Conservation (phyloP, 2,797 vertebrate species). For the Enteromius argenteus region DNA sequence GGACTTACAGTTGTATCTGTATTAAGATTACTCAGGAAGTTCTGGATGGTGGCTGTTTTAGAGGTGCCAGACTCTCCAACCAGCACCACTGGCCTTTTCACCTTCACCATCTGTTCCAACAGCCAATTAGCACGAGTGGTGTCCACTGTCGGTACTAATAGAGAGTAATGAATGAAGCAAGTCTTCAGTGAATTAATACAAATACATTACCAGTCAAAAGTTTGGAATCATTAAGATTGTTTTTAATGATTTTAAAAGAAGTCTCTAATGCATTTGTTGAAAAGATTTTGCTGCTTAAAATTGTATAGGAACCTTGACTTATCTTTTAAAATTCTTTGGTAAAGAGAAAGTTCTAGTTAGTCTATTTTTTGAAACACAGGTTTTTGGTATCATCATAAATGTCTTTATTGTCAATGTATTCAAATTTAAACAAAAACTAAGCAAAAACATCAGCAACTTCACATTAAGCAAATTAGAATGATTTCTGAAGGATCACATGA, state of each 20-base stretch:
- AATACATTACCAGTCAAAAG: background rate
- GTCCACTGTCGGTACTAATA: conserved; percentile 92
- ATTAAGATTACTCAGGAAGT: conserved; percentile 86
- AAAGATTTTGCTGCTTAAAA: too few relatives aligned
- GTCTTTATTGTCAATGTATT: background rate
- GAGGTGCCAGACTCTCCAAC: conserved; percentile 96
- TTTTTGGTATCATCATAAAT: background rate
- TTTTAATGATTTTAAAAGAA: background rate
- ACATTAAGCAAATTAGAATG: background rate
- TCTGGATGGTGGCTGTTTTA: conserved; percentile 94
- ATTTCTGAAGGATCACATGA: background rate
- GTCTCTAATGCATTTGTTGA: background rate
- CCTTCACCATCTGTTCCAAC: conserved; percentile 90
- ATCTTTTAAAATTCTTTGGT: background rate
- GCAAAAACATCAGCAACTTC: background rate
- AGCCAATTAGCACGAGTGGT: conserved; percentile 90
- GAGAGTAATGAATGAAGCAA: conserved; percentile 22
- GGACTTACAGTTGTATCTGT: conserved; percentile 80
- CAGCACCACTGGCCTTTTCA: conserved; percentile 87
- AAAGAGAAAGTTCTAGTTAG: background rate
- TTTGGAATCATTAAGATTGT: background rate
- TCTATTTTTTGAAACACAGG: too few relatives aligned
- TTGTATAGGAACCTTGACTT: too few relatives aligned
- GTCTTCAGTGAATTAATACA: background rate
- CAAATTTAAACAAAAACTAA: background rate